Base-by-base conservation (phyloP, 2,888 invertebrate genomes). In the Heterodera filipjevi region DNA sequence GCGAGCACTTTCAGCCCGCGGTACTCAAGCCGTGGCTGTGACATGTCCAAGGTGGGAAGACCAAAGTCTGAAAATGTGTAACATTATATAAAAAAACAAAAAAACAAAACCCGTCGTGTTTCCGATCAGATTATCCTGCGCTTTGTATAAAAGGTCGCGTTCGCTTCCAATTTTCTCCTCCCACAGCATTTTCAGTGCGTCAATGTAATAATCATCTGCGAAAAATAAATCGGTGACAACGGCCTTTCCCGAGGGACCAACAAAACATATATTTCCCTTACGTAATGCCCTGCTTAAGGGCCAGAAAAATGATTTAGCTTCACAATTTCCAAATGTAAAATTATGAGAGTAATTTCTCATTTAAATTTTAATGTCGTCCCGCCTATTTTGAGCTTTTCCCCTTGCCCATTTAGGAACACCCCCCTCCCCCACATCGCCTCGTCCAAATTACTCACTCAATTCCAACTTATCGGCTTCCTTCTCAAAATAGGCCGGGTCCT, bases 401-500 rank as follows among this genome's bases (percentile, higher is more conserved):
- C n/a, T n/a, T n/a, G n/a, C n/a, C n/a, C n/a, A n/a, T n/a, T n/a
- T 39, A 10, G 39, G 39, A 39, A 39, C 39, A 10, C 39, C 39
- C 8, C 12, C 39, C 6, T 39, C 39, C 39, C 1, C 30, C 16
- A 12, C 66, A 19, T 35, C n/a, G n/a, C 39, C 6, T 39, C 39
- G 8, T 0, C 30, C 16, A 12, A 71, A 19, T 35, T 19, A 71
- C 80, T 32, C 39, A 87, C 88, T 87, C 6, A 88, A 76, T 2
- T 86, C 86, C 46, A 88, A 77, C 35, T 82, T 82, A 27, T 83
- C 80, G 8, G 88, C 88, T 59, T 83, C 81, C 59, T 86, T 86
- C 77, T 88, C 88, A 78, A 88, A 88, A 81, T 83, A 87, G 30
- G 87, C 86, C 1, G 84, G 84, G 79, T 88, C 88, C 73, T 86